Conservation (phyloP, 1,140 invertebrate genomes). For the Frieseomelitta varia region DNA sequence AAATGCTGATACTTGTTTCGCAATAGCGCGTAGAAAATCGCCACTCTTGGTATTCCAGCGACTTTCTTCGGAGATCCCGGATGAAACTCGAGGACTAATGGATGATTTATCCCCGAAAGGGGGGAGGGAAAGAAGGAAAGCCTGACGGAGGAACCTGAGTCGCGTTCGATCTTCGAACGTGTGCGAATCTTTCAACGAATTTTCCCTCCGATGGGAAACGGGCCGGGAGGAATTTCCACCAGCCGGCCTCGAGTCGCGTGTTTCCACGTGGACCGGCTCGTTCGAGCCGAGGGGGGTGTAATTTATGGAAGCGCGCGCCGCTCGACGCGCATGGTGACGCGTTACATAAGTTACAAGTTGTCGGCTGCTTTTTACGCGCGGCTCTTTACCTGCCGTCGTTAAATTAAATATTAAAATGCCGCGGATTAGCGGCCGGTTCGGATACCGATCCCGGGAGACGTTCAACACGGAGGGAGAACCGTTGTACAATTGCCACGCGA, state of each 20-base stretch:
- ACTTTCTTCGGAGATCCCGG: neutral
- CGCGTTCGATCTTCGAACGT: conserved; percentile 23
- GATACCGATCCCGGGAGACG: conserved; percentile 36
- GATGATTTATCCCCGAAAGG: neutral
- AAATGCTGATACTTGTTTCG: neutral
- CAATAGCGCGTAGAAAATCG: neutral
- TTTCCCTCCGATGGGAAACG: conserved; percentile 27
- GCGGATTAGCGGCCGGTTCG: conserved; percentile 22
- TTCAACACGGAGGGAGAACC: conserved; percentile 25
- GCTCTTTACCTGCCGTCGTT: conserved; percentile 3
- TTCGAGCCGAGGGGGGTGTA: conserved; percentile 46
- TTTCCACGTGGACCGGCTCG: conserved; percentile 18
- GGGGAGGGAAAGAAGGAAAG: conserved; percentile 38
- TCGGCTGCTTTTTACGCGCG: conserved; percentile 45
- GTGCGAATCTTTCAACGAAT: conserved; percentile 44
- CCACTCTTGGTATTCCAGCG: neutral
- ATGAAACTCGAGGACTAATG: too few species aligned
- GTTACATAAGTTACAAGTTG: conserved; percentile 56
- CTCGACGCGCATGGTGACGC: conserved; percentile 35
- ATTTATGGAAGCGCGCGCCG: conserved; percentile 55
- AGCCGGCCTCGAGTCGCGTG: conserved; percentile 9
- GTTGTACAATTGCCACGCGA: conserved; percentile 24
- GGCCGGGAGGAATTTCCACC: conserved; percentile 23
- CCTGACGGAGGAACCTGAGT: neutral
- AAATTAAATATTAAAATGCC: conserved; percentile 64